Base-by-base conservation (phyloP, 1,140 invertebrate genomes). In the Hyphantria cunea region DNA sequence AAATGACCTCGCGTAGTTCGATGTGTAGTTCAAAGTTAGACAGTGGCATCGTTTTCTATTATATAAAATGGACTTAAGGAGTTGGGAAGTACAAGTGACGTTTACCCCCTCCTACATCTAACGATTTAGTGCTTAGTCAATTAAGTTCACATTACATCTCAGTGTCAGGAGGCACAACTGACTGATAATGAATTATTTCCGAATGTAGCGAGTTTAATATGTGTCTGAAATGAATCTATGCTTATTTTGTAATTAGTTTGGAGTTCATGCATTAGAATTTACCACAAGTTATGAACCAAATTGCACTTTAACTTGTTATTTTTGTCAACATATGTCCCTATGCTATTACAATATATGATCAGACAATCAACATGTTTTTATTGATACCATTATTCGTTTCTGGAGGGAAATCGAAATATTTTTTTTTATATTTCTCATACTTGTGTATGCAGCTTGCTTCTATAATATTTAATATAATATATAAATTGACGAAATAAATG, bases 1-100 rank as follows among this genome's bases (percentile, higher is more conserved):
- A 58, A 64, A 66, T 74, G 64, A 76, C 76, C 69, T 80, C 74
- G 76, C 74, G 68, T 50, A 42, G 42, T 60, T 58, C 45, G 47
- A 60, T 60, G 56, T 51, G 56, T 60, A 59, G 55, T 60, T 42
- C 37, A 55, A 55, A 13, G 34, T 44, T 49, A n/a, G 37, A 31
- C 9, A 12, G 10, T 37, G 39, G n/a, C 44, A 48, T n/a, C 44
- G 31, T 37, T 45, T 31, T 58, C n/a, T 31, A 17, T 31, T 49
- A 13, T 41, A 39, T 37, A 15, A 58, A 39, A 33, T 51, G 56
- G 56, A 60, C 48, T n/a, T 51, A 8, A 12, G 47, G 12, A 33
- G 47, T n/a, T 15, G 8, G 37, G 56, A 9, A 37, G 33, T 25
- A 44, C 5, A 32, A 15, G 14, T 34, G 17, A 7, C 3, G 32